phyloP scores from a whole-genome alignment of 2,797 vertebrate genomes.

The Channallabes apus region DNA sequence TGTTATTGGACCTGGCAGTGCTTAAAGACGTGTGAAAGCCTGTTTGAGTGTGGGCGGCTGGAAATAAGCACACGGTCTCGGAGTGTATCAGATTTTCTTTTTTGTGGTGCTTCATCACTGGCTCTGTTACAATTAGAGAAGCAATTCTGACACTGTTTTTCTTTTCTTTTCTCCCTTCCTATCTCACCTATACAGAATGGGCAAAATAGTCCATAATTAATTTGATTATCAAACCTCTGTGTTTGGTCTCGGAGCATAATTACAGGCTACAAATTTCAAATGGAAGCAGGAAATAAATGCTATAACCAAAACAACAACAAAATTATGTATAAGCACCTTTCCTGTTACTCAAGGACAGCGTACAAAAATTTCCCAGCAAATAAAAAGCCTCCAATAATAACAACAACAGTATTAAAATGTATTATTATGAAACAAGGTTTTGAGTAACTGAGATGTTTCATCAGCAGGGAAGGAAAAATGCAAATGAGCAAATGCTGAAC shows the following conservation, averaged over 20 bases:
- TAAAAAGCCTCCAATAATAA: neutral
- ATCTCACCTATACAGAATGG: constrained; percentile 9
- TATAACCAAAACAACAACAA: neutral
- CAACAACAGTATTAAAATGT: neutral
- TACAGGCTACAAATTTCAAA: constrained; percentile 19
- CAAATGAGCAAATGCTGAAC: neutral
- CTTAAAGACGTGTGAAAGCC: constrained; percentile 33
- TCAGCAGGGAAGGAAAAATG: neutral
- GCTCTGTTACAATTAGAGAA: constrained; percentile 41
- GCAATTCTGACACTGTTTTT: constrained; percentile 1
- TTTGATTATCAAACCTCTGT: constrained; percentile 29
- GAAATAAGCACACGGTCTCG: constrained; percentile 11
- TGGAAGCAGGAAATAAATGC: neutral
- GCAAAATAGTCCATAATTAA: constrained; percentile 30
- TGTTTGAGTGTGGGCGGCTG: constrained; percentile 27
- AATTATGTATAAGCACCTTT: neutral
- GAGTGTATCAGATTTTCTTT: constrained; percentile 17
- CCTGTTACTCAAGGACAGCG: neutral
- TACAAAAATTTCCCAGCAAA: neutral
- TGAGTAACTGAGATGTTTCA: neutral
- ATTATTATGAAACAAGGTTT: neutral
- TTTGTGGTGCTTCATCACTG: neutral
- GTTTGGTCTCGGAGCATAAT: constrained; percentile 19
- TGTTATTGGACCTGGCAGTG: constrained; percentile 22
- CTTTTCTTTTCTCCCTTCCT: neutral